A percentile compares a stretch with the other conserved stretches of the same genome.
Conservation (phyloP, 2,888 invertebrate species). For the Hecatera dysodea region DNA sequence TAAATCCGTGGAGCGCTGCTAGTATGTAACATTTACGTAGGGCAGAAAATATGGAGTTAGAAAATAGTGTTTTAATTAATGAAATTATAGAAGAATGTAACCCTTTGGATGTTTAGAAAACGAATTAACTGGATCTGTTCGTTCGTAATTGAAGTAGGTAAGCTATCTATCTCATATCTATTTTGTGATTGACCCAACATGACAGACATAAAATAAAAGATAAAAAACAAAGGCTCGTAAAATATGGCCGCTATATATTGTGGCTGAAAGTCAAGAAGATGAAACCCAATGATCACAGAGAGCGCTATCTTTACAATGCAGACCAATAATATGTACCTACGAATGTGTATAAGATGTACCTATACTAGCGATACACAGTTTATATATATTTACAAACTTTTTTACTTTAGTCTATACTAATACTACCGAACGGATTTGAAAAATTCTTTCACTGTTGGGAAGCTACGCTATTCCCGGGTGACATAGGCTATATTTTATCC, state of each 20-base stretch:
- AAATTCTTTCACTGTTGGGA: too few species aligned
- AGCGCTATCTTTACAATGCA: background rate
- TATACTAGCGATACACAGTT: background rate
- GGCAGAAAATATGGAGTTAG: too few species aligned
- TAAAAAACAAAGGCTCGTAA: slow-evolving; percentile 50
- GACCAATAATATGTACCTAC: slow-evolving; percentile 9
- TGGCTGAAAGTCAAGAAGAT: slow-evolving; percentile 33
- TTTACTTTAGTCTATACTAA: too few species aligned
- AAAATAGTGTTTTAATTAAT: background rate
- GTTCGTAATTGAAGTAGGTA: background rate
- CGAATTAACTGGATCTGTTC: background rate
- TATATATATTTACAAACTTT: background rate
- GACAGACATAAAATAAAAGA: slow-evolving; percentile 43
- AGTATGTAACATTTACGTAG: background rate
- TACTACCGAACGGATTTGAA: too few species aligned
- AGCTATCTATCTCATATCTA: background rate
- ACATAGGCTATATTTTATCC: too few species aligned
- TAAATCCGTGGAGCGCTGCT: too few species aligned
- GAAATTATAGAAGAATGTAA: background rate
- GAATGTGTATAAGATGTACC: background rate
- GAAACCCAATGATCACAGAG: slow-evolving; percentile 24
- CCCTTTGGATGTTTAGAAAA: background rate
- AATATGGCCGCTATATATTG: slow-evolving; percentile 45
- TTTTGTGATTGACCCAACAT: slow-evolving; percentile 31
- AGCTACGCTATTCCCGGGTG: too few species aligned